Evolutionary conservation across 2,797 vertebrate genomes (phyloP), one percentile per base, ranked within the genome.

Genomic region (Falco columbarius): DNA sequence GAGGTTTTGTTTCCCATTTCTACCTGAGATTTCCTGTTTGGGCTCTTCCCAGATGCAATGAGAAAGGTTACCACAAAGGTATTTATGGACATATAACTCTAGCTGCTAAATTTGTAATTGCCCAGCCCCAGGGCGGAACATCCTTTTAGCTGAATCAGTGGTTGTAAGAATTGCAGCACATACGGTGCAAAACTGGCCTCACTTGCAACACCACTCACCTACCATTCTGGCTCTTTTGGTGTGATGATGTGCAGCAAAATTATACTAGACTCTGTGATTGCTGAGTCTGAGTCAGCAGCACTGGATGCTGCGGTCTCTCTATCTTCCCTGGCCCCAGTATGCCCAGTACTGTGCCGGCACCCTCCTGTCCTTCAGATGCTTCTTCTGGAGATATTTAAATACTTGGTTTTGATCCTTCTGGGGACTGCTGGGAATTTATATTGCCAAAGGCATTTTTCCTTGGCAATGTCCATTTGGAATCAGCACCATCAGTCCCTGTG

Each of bases 1-100:
- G 81, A 94, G 83, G 81, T 93, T 97, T 95, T 70, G 75, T 95
- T 97, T 96, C 96, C 86, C 89, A 23, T 93, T 97, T 94, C 86
- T 96, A 97, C 96, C 94, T 97, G 96, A 95, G 83, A 96, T 92
- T 97, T 97, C 96, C 96, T 95, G 93, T 93, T 93, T 91, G 89
- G 86, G 74, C 90, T 92, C 86, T 97, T 96, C 94, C 72, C 84
- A 92, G 95, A 70, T 95, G 83, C 89, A 93, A 8, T 5, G 67
- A 92, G 79, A 68, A 94, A 89, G 34, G 86, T 94, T 96, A 95
- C 95, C 94, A 89, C 96, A 96, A 87, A 94, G 92, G 83, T 93
- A 97, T 96, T 97, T 95, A 94, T 75, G 95, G 94, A 86, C 40
- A 6, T 92, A 81, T 46, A 96, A 96, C 90, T 81, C 63, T 66